Evolutionary conservation across 1,140 invertebrate species (phyloP), one percentile per base, ranked within the genome.

Genomic region (Drosophila paulistorum): DNA sequence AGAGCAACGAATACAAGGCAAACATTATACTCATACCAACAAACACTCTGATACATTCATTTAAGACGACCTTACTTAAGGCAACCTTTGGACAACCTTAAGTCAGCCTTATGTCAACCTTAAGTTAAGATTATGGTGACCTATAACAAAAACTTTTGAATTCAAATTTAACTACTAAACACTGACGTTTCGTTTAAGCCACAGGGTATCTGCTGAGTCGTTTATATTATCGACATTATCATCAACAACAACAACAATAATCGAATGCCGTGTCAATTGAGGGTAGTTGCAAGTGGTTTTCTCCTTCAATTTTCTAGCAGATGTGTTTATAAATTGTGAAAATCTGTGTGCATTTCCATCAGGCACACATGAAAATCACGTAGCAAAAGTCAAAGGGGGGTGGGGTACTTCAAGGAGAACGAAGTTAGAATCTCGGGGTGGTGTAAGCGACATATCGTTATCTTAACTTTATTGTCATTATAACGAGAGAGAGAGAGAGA

Each of bases 271-370:
- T 60, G 57, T 37, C 67, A 75, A 71, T 69, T 62, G 74, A 68
- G 83, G 83, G 84, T 87, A 77, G 83, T 65, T 41, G 37, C 35
- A 26, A 23, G 17, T 41, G 57, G 59, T 57, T 60, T 54, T 63
- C 73, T 84, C 76, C 81, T 84, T 87, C 84, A 85, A 75, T 87
- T 89, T 87, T 39, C 80, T 80, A 68, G 77, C 84, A 87, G 84
- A 87, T 87, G 84, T 89, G 84, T 75, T 89, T 71, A 67, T 81
- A 87, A 87, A 87, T 87, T 87, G 84, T 87, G 65, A 76, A 87
- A 87, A 87, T 87, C 84, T 87, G 84, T 87, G 84, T 87, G 84
- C 84, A 87, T 87, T 87, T 89, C 35, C 9, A 9, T 61, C 45
- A 51, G 20, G 7, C 42, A 65, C 66, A 79, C 74, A 87, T 83